Conservation (phyloP, 2,113 vertebrate species). For the Grantiella picta region DNA sequence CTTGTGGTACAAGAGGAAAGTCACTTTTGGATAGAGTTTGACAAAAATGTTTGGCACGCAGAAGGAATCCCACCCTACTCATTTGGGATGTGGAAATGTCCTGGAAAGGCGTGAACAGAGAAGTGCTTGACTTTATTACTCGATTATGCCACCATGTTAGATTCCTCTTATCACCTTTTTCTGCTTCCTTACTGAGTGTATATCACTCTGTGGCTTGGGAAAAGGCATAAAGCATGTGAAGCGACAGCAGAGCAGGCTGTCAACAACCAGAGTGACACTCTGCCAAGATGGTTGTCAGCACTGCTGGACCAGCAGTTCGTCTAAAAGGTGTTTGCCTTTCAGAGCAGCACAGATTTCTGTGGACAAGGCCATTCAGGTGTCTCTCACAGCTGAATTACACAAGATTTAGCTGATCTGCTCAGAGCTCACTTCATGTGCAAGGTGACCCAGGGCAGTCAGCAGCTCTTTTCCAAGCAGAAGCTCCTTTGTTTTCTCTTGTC, state of each 20-base stretch:
- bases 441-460: background rate
- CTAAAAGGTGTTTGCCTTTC: background rate
- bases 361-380: background rate
- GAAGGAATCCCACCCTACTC: background rate
- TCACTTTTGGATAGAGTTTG: background rate
- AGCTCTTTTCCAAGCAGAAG: background rate
- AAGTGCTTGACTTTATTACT: background rate
- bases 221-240: background rate
- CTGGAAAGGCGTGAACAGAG: background rate
- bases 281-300: background rate
- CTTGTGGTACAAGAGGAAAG: background rate
- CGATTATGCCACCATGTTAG: background rate
- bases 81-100: background rate
- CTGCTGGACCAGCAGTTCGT: background rate
- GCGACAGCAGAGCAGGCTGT: background rate
- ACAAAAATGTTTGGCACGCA: background rate
- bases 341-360: background rate
- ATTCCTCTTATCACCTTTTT: background rate
- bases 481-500: background rate
- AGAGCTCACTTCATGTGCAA: background rate
- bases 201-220: background rate
- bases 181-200: background rate
- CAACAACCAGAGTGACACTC: background rate
- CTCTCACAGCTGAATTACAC: rapidly evolving
- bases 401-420: background rate